Percentiles rank a stretch among this genome's conserved stretches.
phyloP scores from a whole-genome alignment of 2,888 invertebrate genomes.

The Sphinx pinastri region DNA sequence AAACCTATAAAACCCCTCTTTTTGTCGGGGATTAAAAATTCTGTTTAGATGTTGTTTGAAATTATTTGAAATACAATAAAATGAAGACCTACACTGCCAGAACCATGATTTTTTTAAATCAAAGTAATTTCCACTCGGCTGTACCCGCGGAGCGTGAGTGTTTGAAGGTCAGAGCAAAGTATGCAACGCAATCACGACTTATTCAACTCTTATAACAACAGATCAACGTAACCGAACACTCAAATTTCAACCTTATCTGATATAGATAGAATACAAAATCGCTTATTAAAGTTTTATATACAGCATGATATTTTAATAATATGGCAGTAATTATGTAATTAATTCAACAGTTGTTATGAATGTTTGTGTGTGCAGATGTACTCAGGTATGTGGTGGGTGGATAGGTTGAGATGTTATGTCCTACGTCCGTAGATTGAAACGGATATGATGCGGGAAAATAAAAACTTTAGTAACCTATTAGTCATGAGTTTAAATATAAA shows the following conservation, averaged over 20 bases:
- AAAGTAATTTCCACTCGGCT: constrained; percentile 37
- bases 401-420: neutral
- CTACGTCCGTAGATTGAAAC: neutral
- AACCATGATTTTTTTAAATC: too few species aligned
- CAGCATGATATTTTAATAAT: constrained; percentile 45
- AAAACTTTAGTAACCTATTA: too few species aligned
- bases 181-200: constrained; percentile 75
- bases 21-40: too few species aligned
- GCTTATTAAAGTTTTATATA: constrained; percentile 37
- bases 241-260: constrained; percentile 4
- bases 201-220: constrained; percentile 30
- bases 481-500: too few species aligned
- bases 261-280: neutral
- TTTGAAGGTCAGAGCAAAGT: constrained; percentile 70
- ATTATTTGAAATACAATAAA: too few species aligned
- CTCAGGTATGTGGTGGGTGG: constrained; percentile 24
- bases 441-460: neutral
- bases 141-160: constrained; percentile 67
- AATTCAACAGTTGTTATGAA: constrained; percentile 37
- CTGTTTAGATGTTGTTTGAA: too few species aligned
- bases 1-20: too few species aligned
- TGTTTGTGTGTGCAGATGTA: constrained; percentile 34
- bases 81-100: too few species aligned
- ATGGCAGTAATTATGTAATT: constrained; percentile 50
- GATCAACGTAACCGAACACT: constrained; percentile 34